Percentiles rank a stretch among this genome's conserved stretches.
Conservation (phyloP, 2,797 vertebrate genomes). For the Rallus crepitans region DNA sequence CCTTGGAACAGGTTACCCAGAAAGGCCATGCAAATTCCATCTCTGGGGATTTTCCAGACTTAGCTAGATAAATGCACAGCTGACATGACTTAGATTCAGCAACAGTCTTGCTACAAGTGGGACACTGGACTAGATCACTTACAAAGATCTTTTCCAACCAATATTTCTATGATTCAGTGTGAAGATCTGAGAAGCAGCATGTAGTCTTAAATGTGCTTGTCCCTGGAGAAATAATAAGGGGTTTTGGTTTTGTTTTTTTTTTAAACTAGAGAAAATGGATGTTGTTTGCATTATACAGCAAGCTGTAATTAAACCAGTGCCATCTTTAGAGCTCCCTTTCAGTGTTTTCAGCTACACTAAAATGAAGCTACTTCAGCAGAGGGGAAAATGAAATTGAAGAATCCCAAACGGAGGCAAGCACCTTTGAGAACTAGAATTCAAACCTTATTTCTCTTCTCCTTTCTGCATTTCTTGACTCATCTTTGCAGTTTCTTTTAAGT, state of each 20-base stretch:
- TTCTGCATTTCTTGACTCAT: background rate
- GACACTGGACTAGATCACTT: background rate
- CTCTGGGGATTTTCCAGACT: background rate
- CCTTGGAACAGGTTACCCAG: background rate
- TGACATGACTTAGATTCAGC: background rate
- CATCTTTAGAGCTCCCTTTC: background rate
- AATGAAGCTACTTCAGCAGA: background rate
- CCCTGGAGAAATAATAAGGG: background rate
- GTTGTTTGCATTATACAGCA: background rate
- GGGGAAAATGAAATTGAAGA: background rate
- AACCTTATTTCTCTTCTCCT: background rate
- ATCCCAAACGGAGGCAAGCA: background rate
- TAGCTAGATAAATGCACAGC: background rate
- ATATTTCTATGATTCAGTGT: background rate
- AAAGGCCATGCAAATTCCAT: background rate
- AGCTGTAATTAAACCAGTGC: background rate
- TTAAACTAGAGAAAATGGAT: background rate
- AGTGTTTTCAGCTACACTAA: background rate
- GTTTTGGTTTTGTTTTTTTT: background rate
- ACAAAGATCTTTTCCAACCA: background rate
- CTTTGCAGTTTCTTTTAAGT: background rate
- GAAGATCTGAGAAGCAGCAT: background rate
- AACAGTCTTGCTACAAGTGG: background rate
- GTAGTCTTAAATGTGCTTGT: background rate
- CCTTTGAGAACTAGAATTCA: background rate